These are phyloP conservation scores for Oophaga pumilio DNA, from an alignment of 2,113 vertebrate genomes.

Conservation along the genomic window DNA sequence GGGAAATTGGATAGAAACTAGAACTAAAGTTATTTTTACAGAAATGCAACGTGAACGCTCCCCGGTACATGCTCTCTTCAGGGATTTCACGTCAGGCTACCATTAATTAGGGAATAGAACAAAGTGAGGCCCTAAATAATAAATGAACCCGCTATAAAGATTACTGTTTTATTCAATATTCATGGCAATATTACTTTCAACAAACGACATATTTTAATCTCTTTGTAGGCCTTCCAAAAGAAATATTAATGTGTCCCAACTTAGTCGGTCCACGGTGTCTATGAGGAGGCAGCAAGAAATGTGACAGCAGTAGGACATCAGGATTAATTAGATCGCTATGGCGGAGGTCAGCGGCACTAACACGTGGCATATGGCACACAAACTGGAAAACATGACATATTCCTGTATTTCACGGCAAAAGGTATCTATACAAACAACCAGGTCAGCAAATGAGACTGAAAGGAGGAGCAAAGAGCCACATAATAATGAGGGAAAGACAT, in stretches of 20 bases:
- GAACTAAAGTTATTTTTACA: background rate
- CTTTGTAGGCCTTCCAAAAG: background rate
- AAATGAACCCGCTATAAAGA: background rate
- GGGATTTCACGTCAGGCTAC: background rate
- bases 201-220: background rate
- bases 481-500: no score
- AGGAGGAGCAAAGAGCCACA: background rate
- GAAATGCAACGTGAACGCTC: background rate
- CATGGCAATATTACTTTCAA: constrained; percentile 14
- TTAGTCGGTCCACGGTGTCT: background rate
- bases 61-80: background rate
- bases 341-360: background rate
- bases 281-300: background rate
- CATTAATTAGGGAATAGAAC: constrained; percentile 46
- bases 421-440: background rate
- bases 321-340: background rate
- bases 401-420: no score
- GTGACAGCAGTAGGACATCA: background rate
- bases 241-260: background rate
- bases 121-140: constrained; percentile 32
- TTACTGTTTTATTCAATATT: constrained; percentile 32
- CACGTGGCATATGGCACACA: background rate
- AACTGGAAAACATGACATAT: background rate
- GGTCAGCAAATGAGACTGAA: background rate
- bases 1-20: background rate